Percentiles rank a stretch among this genome's conserved stretches.
Conservation (phyloP, 2,113 vertebrate species). For the Lates calcarifer region DNA sequence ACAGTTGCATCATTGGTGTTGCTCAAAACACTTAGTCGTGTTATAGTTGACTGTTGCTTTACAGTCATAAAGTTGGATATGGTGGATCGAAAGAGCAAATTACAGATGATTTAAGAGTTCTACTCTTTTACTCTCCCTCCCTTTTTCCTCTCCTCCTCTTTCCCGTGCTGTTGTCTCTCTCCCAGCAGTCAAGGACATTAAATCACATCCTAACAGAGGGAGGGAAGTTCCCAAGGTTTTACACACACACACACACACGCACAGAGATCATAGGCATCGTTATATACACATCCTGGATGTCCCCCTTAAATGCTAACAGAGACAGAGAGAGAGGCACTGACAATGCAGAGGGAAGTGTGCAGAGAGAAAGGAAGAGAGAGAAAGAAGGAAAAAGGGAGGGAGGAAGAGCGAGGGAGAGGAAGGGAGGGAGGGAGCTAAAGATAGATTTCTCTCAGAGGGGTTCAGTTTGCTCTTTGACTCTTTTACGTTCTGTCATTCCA, state of each 20-base stretch:
- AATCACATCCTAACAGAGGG: slow-evolving; percentile 49
- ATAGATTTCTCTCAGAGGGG: slow-evolving; percentile 55
- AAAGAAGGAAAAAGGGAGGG: background rate
- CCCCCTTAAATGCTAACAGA: slow-evolving; percentile 20
- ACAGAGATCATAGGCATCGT: slow-evolving; percentile 22
- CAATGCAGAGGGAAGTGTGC: slow-evolving; percentile 19
- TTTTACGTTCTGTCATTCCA: slow-evolving; percentile 17
- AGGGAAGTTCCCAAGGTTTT: slow-evolving; percentile 60
- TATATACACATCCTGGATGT: slow-evolving; percentile 63
- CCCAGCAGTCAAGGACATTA: slow-evolving; percentile 26
- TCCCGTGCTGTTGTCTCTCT: slow-evolving; percentile 32
- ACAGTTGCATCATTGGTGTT: too few species aligned
- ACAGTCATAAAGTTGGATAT: background rate
- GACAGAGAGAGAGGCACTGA: background rate
- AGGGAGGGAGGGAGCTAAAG: slow-evolving; percentile 52
- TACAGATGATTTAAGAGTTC: background rate
- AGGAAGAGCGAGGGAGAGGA: slow-evolving; percentile 20
- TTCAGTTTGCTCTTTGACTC: slow-evolving; percentile 58
- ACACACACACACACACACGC: slow-evolving; percentile 15
- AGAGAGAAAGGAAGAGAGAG: background rate
- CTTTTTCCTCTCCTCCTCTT: slow-evolving; percentile 19
- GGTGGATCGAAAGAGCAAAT: background rate
- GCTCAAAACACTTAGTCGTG: background rate
- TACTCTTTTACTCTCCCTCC: background rate
- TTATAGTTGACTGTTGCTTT: background rate